phyloP scores from a whole-genome alignment of 1,140 invertebrate genomes.

The Matsumurasca onukii region DNA sequence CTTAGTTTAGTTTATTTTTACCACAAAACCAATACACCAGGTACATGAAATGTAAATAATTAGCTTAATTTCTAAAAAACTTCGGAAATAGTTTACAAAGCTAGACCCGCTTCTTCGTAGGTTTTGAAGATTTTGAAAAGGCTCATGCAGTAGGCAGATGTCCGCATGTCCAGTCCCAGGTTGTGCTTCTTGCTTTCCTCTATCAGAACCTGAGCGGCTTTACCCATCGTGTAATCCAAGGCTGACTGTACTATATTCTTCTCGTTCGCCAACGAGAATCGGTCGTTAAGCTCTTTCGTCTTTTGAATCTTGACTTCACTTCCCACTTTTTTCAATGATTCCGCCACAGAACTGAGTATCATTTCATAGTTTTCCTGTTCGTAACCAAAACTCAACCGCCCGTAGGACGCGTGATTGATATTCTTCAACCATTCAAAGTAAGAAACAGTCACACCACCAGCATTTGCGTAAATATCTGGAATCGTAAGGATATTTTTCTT shows the following conservation, averaged over 20 bases:
- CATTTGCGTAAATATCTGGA: constrained; percentile 66
- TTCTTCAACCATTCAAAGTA: constrained; percentile 95
- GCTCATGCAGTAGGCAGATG: constrained; percentile 79
- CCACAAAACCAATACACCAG: too few relatives aligned
- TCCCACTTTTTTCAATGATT: constrained; percentile 57
- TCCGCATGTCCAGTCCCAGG: constrained; percentile 76
- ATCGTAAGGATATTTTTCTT: constrained; percentile 95
- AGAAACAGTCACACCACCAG: constrained; percentile 88
- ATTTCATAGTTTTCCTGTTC: constrained; percentile 76
- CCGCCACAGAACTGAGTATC: constrained; percentile 66
- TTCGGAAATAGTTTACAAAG: constrained; percentile 42
- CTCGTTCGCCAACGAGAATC: constrained; percentile 67
- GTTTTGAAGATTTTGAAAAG: constrained; percentile 84
- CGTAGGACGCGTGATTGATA: constrained; percentile 86
- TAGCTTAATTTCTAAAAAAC: too few relatives aligned
- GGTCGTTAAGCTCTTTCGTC: constrained; percentile 58
- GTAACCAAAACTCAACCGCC: constrained; percentile 83
- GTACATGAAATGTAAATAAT: too few relatives aligned
- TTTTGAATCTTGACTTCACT: constrained; percentile 58
- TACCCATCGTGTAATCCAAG: constrained; percentile 69
- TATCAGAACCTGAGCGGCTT: constrained; percentile 49
- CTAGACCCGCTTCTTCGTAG: constrained; percentile 73
- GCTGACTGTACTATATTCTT: constrained; percentile 76
- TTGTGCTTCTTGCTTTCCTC: constrained; percentile 66
- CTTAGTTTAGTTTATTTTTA: too few relatives aligned